Evolutionary conservation across 2,797 vertebrate genomes (phyloP), one percentile per base, ranked within the genome.

Genomic region (Cossypha caffra): DNA sequence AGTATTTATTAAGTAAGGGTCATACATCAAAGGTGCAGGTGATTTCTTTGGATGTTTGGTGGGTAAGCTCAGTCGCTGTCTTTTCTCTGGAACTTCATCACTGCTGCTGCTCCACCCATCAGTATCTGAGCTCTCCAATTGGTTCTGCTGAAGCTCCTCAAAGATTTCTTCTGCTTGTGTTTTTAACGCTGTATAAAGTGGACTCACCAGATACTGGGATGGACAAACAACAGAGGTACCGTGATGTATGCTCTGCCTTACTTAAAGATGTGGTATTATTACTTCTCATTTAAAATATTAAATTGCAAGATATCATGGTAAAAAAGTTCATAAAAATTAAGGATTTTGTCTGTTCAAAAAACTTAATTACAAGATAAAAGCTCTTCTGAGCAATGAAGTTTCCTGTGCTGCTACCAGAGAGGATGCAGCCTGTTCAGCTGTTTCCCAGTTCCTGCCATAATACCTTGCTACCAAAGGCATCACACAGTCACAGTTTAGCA

Each of bases 201-300:
- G 99, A 24, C 98, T 98, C 95, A 99, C 97, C 23, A 99, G 97
- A 73, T 98, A 99, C 99, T 99, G 96, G 55, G 68, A 96, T 7
- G 66, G 55, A 96, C 17, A 86, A 64, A 94, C 16, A 72, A 69
- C 72, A 90, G 28, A 95, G 48, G 11, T 25, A 86, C 19, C 26
- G 25, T 57, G 55, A 81, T 19, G 40, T 35, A 83, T 29, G 26
- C 23, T 45, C 59, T 19, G 17, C 15, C 33, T 79, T 42, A 51
- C 35, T 64, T 37, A 24, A 80, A 85, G 25, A 50, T 10, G 13
- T 11, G 7, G 5, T 10, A 38, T 23, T 78, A 79, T 11, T 26
- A 11, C n/a, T 88, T 74, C 83, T 61, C 18, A 54, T 37, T 86
- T 80, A 64, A 90, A 76, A 72, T 9, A 55, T 1, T 66, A 52